These are phyloP conservation scores for Ctenopoma kingsleyae DNA, from an alignment of 2,797 vertebrate genomes.

Conservation along the genomic window DNA sequence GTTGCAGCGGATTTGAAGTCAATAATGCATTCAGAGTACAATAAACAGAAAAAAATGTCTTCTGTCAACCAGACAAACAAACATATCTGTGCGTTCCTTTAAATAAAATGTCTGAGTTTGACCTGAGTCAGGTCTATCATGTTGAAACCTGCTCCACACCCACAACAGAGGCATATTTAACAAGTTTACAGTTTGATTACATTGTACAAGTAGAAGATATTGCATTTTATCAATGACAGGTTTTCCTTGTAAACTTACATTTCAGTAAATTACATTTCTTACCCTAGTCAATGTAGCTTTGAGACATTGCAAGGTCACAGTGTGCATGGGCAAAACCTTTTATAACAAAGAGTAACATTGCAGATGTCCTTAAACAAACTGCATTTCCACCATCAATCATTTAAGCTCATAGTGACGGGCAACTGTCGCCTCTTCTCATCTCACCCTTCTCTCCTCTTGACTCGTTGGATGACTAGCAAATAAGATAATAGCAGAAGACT, in stretches of 20 bases:
- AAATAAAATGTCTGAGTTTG: constrained; percentile 22
- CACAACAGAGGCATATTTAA: background rate
- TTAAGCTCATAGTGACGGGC: constrained; percentile 56
- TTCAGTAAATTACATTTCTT: constrained; percentile 1
- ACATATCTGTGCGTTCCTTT: background rate
- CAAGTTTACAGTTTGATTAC: background rate
- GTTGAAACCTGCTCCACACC: background rate
- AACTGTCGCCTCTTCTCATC: constrained; percentile 57
- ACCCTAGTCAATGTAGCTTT: constrained; percentile 25
- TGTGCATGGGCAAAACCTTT: constrained; percentile 34
- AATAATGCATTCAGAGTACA: constrained; percentile 21
- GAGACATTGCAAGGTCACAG: constrained; percentile 46
- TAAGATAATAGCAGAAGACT: constrained; percentile 45
- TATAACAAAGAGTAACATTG: constrained; percentile 29
- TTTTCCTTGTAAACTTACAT: background rate
- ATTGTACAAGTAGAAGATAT: background rate
- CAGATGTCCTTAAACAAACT: constrained; percentile 52
- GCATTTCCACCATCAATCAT: constrained; percentile 72
- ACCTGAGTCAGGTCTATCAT: background rate
- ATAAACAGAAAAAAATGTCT: constrained; percentile 11
- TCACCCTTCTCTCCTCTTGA: constrained; percentile 43
- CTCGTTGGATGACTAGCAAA: constrained; percentile 51
- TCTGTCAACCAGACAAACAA: constrained; percentile 34
- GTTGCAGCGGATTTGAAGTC: constrained; percentile 34
- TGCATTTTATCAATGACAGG: background rate